Percentiles rank a stretch among this genome's conserved stretches.
These are phyloP conservation scores for Pterobdella sp. DNA, from an alignment of 2,888 invertebrate genomes.

Conservation along the genomic window DNA sequence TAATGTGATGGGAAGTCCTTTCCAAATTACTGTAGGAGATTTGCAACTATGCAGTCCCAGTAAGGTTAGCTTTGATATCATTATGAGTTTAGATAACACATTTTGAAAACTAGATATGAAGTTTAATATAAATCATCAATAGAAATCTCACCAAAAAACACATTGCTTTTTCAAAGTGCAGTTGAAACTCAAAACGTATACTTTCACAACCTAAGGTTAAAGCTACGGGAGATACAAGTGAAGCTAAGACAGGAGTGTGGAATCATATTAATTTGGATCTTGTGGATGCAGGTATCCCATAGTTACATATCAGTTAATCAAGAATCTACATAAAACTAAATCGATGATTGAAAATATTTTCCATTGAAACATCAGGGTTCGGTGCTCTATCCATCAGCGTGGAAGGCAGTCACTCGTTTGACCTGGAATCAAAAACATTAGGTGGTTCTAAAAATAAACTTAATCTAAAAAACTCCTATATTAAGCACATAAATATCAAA, in stretches of 20 bases:
- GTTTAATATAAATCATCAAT: too few relatives aligned
- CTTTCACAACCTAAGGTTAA: too few relatives aligned
- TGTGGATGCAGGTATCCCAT: conserved; percentile 70
- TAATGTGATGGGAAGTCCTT: conserved; percentile 88
- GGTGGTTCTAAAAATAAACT: too few relatives aligned
- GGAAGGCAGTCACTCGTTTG: conserved; percentile 87
- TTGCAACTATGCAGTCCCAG: conserved; percentile 88
- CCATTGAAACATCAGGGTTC: conserved; percentile 57
- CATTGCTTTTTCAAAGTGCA: background rate
- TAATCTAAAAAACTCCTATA: too few relatives aligned
- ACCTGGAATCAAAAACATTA: conserved; percentile 65
- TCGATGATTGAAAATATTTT: background rate
- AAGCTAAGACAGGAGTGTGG: conserved; percentile 83
- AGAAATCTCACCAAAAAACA: too few relatives aligned
- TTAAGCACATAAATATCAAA: too few relatives aligned
- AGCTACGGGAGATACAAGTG: conserved; percentile 54
- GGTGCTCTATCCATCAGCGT: conserved; percentile 85
- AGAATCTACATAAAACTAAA: background rate
- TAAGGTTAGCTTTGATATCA: conserved; percentile 54
- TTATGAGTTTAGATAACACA: background rate
- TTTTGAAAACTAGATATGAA: background rate
- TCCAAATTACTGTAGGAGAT: conserved; percentile 82
- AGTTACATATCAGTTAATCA: background rate
- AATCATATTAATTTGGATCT: conserved; percentile 87
- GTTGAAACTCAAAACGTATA: too few relatives aligned